Evolutionary conservation across 2,888 invertebrate species (phyloP), one percentile per base, ranked within the genome.

Genomic region (Parnassius smintheus): DNA sequence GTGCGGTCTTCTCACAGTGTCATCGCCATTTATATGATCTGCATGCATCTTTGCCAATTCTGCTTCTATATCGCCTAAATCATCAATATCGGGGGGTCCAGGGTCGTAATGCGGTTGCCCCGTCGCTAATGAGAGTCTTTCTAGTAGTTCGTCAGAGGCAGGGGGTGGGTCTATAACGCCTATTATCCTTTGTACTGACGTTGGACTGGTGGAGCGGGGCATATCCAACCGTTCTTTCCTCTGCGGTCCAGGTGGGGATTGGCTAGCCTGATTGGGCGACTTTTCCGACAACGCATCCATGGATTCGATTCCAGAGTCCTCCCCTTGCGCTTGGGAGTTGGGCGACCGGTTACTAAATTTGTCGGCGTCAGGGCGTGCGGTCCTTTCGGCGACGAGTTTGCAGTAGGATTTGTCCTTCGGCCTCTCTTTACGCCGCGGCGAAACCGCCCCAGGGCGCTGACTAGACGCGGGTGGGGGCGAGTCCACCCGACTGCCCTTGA

Each of bases 271-370:
- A 83, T 96, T 96, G n/a, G 96, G 96, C 68, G 96, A 96, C 81
- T 97, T 97, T 82, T 98, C 97, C 22, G 97, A 97, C n/a, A 97
- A 86, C 2, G 97, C 97, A 81, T 98, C 97, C 97, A 97, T 97
- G 48, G 97, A 97, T 82, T 97, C 97, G 62, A 97, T 97, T 13
- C 97, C 97, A 62, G 97, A 97, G 85, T 97, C 97, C 80, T 97
- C 97, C 53, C 97, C 97, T 75, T 95, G 95, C 49, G 92, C 91
- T 68, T 92, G 92, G 25, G 89, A 88, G 71, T 83, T 84, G 63
- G 92, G 92, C 18, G 93, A 93, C 59, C 89, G 76, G 69, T 80
- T 83, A 62, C 78, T 80, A 75, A 86, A 86, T 76, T 88, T 87
- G 71, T 88, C 85, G 64, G 82, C 73, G 66, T 76, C 69, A 70